Conservation (phyloP, 2,797 vertebrate genomes). For the Psittacula echo region DNA sequence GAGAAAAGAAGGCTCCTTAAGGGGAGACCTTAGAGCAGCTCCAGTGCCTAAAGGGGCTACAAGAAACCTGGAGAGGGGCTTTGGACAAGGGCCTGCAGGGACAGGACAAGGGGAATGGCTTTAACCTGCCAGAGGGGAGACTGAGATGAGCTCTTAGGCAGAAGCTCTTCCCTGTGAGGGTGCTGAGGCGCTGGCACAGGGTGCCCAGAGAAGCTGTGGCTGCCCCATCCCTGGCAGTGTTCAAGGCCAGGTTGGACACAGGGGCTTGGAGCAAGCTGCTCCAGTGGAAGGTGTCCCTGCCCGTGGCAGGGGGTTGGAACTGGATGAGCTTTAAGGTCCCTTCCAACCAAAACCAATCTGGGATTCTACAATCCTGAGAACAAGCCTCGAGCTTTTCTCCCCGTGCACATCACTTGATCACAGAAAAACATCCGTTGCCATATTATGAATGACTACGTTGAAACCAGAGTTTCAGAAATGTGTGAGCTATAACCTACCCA, state of each 20-base stretch:
- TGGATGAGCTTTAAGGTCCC: neutral
- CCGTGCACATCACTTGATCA: fast-evolving
- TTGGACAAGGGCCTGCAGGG: neutral
- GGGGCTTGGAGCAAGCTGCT: neutral
- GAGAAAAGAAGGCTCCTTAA: neutral
- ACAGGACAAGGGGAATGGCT: neutral
- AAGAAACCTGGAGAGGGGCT: neutral
- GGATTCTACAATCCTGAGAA: neutral
- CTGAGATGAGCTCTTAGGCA: neutral
- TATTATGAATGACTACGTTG: neutral
- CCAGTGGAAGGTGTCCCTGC: neutral
- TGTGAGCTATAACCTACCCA: neutral
- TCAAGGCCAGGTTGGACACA: too few relatives aligned
- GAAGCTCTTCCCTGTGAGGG: too few relatives aligned
- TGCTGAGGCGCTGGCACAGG: too few relatives aligned
- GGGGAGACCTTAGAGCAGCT: neutral
- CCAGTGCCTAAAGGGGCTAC: neutral
- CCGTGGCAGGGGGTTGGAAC: neutral
- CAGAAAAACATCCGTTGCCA: fast-evolving
- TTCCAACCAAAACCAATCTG: neutral
- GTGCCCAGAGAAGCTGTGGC: too few relatives aligned
- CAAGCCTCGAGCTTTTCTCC: neutral
- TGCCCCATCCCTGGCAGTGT: too few relatives aligned
- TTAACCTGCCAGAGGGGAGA: neutral
- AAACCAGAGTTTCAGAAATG: neutral